These are phyloP conservation scores for Moxostoma hubbsi DNA, from an alignment of 2,797 vertebrate species.

Conservation along the genomic window DNA sequence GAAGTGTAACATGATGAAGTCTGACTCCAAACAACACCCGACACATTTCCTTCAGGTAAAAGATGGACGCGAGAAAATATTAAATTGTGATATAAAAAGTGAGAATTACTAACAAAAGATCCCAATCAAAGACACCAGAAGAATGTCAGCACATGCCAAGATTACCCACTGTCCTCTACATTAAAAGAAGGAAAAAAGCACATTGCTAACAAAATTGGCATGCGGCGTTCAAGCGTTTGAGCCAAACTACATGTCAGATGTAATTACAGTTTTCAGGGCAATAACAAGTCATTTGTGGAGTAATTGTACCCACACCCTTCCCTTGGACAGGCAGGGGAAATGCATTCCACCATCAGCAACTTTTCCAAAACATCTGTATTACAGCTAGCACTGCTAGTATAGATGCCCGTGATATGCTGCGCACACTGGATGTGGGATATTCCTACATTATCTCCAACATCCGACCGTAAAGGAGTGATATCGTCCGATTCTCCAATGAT, in stretches of 20 bases:
- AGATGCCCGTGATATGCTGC: too few species aligned
- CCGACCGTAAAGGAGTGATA: too few species aligned
- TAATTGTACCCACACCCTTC: slow-evolving; percentile 67
- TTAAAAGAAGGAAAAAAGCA: not conserved
- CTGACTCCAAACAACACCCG: slow-evolving; percentile 14
- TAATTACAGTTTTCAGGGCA: slow-evolving; percentile 64
- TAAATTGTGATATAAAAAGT: not conserved
- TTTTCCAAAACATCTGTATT: not conserved
- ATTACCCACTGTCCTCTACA: not conserved
- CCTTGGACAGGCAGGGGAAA: slow-evolving; percentile 39
- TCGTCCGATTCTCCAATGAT: too few species aligned
- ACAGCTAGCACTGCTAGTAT: too few species aligned
- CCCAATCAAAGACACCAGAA: not conserved
- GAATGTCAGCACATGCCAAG: slow-evolving; percentile 1
- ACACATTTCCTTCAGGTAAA: not conserved
- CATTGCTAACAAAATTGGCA: slow-evolving; percentile 14
- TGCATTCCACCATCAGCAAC: slow-evolving; percentile 53
- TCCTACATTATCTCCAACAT: too few species aligned
- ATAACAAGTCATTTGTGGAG: slow-evolving; percentile 59
- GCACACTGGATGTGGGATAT: too few species aligned
- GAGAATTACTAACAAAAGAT: not conserved
- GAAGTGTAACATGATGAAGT: slow-evolving; percentile 22
- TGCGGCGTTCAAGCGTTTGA: slow-evolving; percentile 11
- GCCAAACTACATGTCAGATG: slow-evolving; percentile 54
- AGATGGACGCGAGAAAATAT: not conserved